A percentile compares a stretch with the other conserved stretches of the same genome.
phyloP scores from a whole-genome alignment of 2,888 invertebrate genomes.

The Biston betularia region DNA sequence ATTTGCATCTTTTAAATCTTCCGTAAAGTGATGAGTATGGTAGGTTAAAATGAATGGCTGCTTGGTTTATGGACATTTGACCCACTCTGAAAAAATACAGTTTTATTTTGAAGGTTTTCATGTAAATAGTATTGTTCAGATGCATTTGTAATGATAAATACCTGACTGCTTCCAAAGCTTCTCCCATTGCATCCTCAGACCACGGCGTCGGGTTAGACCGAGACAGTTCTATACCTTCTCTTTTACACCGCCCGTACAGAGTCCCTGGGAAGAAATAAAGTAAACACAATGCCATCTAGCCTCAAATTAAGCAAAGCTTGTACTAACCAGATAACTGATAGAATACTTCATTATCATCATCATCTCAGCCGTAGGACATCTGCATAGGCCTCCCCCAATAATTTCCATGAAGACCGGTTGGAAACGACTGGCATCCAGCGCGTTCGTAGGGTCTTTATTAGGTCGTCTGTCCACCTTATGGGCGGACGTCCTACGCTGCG shows the following conservation, averaged over 20 bases:
- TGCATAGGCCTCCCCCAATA: too few relatives aligned
- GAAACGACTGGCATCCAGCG: too few relatives aligned
- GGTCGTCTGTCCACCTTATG: too few relatives aligned
- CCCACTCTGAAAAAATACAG: constrained; percentile 88
- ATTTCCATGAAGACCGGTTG: too few relatives aligned
- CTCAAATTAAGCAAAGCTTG: too few relatives aligned
- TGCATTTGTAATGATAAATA: constrained; percentile 54
- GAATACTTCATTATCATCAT: too few relatives aligned
- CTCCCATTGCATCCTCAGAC: constrained; percentile 97
- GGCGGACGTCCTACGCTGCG: too few relatives aligned
- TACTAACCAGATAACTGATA: too few relatives aligned
- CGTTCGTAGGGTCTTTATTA: too few relatives aligned
- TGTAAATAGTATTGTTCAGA: neutral
- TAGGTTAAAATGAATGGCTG: constrained; percentile 95
- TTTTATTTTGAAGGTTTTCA: neutral
- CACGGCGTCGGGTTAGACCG: constrained; percentile 96
- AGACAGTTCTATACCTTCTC: constrained; percentile 95
- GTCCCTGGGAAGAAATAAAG: constrained; percentile 85
- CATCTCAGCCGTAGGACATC: too few relatives aligned
- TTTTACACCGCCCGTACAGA: constrained; percentile 94
- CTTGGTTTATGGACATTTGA: constrained; percentile 97
- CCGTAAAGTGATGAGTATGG: constrained; percentile 96
- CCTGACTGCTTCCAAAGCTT: constrained; percentile 95
- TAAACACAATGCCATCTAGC: too few relatives aligned
- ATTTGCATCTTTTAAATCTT: constrained; percentile 94